Base-by-base conservation (phyloP, 2,888 invertebrate genomes). In the Polylopha cassiicola region DNA sequence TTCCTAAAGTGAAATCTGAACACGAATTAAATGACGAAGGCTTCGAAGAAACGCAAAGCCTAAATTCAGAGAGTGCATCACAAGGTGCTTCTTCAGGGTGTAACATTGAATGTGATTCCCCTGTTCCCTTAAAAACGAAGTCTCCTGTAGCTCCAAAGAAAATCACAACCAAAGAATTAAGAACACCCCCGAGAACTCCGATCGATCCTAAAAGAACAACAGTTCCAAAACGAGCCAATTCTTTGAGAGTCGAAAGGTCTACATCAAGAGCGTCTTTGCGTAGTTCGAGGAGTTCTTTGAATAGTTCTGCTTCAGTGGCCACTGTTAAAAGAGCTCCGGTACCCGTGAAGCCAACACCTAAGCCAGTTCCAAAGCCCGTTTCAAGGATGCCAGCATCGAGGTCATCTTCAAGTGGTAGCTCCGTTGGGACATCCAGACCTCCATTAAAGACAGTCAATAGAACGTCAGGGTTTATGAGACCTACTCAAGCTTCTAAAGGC, bases 31-130 rank as follows among this genome's bases (percentile, higher is more conserved):
- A 94, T 60, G 95, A 95, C 64, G 95, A 95, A 85, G 95, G 95
- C 4, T 95, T 95, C 61, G 95, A 95, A 68, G 95, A 95, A 78
- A 94, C 94, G 0, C 95, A 95, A 62, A 95, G 94, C 62, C 82
- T 95, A 33, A 93, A 94, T 58, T 95, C 95, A 0, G 95, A 95
- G 66, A 94, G 93, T 4, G 91, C 94, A 2, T 94, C 94, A 27
- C 94, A 94, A 57, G 94, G 94, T 24, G 93, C 94, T 1, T 94
- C 94, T 0, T 94, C 94, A 0, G 89, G 89, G 4, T 91, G 91
- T 52, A 93, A 92, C 58, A 89, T 90, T 1, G 90, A 90, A 49
- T 87, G 88, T 24, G 89, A 89, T 48, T 73, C 81, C 44, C 87
- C 88, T 11, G 76, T 86, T 33, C 75, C 82, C n/a, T 87, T 76